Percentiles rank a stretch among this genome's conserved stretches.
phyloP scores from a whole-genome alignment of 2,797 vertebrate genomes.

The Mormyrops boulengeri region DNA sequence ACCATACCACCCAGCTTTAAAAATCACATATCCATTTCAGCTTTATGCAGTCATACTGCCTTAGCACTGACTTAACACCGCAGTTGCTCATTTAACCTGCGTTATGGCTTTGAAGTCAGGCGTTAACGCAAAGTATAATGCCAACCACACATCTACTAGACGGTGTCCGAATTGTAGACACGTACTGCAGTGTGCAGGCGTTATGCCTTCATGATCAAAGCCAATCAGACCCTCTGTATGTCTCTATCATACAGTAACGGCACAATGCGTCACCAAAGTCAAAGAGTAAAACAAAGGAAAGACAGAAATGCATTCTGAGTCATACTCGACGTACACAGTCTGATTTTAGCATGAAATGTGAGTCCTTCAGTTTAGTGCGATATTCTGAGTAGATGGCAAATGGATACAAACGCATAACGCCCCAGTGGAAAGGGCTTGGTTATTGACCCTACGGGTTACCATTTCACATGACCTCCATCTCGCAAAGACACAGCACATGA shows the following conservation, averaged over 20 bases:
- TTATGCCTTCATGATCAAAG: not conserved
- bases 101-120: constrained; percentile 20
- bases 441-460: not conserved
- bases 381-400: not conserved
- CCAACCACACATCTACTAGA: constrained; percentile 34
- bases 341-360: not conserved
- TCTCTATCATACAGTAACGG: not conserved
- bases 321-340: not conserved
- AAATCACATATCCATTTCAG: not conserved
- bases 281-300: not conserved
- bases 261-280: not conserved
- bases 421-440: not conserved
- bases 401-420: not conserved
- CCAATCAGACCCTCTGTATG: not conserved
- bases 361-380: not conserved
- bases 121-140: constrained; percentile 29
- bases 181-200: constrained; percentile 10
- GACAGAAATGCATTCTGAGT: not conserved
- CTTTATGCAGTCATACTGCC: not conserved
- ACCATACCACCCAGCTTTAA: not conserved
- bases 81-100: not conserved
- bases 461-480: not conserved
- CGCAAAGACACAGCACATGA: not conserved
- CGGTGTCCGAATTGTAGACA: constrained; percentile 29
- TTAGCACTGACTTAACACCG: constrained; percentile 17